These are phyloP conservation scores for Platichthys stellatus DNA, from an alignment of 2,113 vertebrate species.

Conservation along the genomic window DNA sequence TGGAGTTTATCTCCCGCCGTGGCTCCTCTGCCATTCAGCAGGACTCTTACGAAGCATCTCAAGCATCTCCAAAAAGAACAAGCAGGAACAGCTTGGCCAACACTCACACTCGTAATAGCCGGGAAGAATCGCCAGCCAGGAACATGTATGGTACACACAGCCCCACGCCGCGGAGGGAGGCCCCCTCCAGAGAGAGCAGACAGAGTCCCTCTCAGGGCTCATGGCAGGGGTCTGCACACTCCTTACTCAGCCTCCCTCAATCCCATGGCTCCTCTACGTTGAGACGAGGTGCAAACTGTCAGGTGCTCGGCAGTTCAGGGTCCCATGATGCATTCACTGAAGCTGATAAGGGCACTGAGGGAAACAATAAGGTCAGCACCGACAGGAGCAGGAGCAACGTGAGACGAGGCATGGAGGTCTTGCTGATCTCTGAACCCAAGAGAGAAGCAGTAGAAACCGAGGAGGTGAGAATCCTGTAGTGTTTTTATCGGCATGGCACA, in stretches of 20 bases:
- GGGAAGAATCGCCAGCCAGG: constrained; percentile 69
- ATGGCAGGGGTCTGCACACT: constrained; percentile 71
- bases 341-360: constrained; percentile 34
- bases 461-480: constrained; percentile 44
- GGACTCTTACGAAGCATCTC: constrained; percentile 46
- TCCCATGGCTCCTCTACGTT: constrained; percentile 62
- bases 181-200: constrained; percentile 59
- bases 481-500: not conserved
- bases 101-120: constrained; percentile 67
- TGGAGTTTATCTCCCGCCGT: constrained; percentile 77
- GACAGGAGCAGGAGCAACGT: constrained; percentile 74
- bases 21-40: constrained; percentile 58
- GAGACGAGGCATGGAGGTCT: constrained; percentile 71
- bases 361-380: constrained; percentile 18
- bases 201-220: constrained; percentile 67
- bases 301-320: constrained; percentile 20
- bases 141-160: constrained; percentile 52
- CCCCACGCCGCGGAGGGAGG: constrained; percentile 51
- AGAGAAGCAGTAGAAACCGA: constrained; percentile 72
- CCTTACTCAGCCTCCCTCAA: constrained; percentile 57
- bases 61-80: constrained; percentile 52
- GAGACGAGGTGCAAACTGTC: constrained; percentile 43
- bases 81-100: constrained; percentile 44
- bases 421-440: constrained; percentile 76
- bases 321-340: constrained; percentile 47